A percentile compares a stretch with the other conserved stretches of the same genome.
phyloP scores from a whole-genome alignment of 2,888 invertebrate species.

The Drosophila bunnanda region DNA sequence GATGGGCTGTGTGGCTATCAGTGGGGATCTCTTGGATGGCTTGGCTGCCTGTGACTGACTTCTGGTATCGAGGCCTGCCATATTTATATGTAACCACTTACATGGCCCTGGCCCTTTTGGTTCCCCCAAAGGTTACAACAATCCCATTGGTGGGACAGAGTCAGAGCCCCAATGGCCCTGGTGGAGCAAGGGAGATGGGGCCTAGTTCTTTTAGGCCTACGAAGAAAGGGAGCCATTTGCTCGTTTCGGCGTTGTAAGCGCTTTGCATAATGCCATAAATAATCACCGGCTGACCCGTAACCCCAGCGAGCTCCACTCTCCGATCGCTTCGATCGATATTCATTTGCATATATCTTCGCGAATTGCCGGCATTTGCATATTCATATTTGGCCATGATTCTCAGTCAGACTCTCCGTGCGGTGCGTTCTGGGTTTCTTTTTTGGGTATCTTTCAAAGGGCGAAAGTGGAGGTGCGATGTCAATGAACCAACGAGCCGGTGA shows the following conservation, averaged over 20 bases:
- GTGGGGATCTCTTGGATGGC: constrained; percentile 53
- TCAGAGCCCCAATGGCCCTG: not conserved
- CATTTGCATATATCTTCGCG: constrained; percentile 46
- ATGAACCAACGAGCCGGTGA: constrained; percentile 52
- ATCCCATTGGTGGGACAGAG: constrained; percentile 14
- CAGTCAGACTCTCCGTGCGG: not conserved
- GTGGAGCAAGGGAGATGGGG: not conserved
- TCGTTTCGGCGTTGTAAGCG: constrained; percentile 53
- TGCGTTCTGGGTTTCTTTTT: not conserved
- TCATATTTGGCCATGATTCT: constrained; percentile 41
- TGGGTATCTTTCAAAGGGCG: constrained; percentile 56
- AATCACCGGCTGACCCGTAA: constrained; percentile 57
- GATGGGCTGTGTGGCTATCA: constrained; percentile 5
- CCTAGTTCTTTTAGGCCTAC: constrained; percentile 8
- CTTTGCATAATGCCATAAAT: constrained; percentile 75
- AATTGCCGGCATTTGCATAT: constrained; percentile 64
- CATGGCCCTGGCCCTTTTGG: constrained; percentile 30
- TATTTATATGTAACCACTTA: constrained; percentile 69
- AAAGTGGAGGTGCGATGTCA: constrained; percentile 65
- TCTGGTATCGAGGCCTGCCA: constrained; percentile 50
- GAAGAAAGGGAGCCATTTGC: constrained; percentile 16
- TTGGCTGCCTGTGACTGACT: constrained; percentile 69
- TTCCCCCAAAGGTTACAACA: constrained; percentile 15
- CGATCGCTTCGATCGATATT: constrained; percentile 11
- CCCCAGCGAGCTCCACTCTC: constrained; percentile 29